Base-by-base conservation (phyloP, 1,140 invertebrate species). In the Proctacanthus coquilletti region DNA sequence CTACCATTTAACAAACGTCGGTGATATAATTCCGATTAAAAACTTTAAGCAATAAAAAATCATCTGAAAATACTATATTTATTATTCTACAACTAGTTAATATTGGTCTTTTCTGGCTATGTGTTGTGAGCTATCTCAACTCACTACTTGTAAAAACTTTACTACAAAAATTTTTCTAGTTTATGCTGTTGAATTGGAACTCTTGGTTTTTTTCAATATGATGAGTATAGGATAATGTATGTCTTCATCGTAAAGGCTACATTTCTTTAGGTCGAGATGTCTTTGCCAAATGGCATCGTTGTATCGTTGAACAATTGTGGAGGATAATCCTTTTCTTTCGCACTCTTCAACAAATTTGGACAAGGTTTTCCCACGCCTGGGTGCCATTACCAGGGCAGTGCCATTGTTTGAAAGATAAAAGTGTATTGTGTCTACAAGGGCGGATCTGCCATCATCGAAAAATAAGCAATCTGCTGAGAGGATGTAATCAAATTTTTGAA, bases 401-500 rank as follows among this genome's bases (percentile, higher is more conserved):
- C 83, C 81, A 42, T 69, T 60, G 15, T 66, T 61, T n/a, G 72
- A 66, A 40, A 87, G 49, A 51, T 72, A 70, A 35, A 69, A 63
- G 60, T 72, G 72, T 31, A 88, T 75, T 29, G 75, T 75, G 34
- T 73, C 67, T 18, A 82, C 72, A 13, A 88, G 61, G 45, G 80
- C 75, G 21, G 69, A 56, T 34, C 83, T 64, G 1, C 73, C 74
- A 31, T 84, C 80, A 53, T 86, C 82, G 61, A 86, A 88, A 61
- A 86, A 88, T 30, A 86, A 56, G 57, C 84, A 86, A 55, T 84
- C 82, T 6, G 83, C 80, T 48, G 77, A 80, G 2, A 85, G 55
- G 21, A 85, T 71, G 17, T 75, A 63, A 60, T 85, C 80, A 56
- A 75, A 84, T 40, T 57, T 51, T 11, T 40, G 39, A 15, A 45